These are phyloP conservation scores for Sebastes trivittatus DNA, from an alignment of 2,797 vertebrate genomes.

Conservation along the genomic window DNA sequence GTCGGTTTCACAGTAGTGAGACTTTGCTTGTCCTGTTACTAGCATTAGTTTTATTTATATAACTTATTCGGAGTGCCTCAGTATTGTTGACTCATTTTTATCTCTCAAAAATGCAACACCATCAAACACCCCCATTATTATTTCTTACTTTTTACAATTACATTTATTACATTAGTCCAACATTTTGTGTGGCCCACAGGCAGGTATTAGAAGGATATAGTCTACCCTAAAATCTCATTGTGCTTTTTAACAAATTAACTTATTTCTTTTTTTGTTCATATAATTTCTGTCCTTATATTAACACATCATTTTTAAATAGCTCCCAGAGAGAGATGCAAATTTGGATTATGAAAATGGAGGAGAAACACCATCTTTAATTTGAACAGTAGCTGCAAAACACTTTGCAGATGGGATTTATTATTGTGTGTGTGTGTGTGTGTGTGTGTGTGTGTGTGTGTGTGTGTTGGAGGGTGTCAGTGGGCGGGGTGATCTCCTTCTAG, in stretches of 20 bases:
- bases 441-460: neutral
- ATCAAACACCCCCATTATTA: neutral
- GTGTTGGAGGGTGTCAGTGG: constrained; percentile 22
- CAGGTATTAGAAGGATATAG: neutral
- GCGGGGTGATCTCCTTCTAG: constrained; percentile 26
- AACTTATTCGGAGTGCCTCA: too few relatives aligned
- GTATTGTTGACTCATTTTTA: neutral
- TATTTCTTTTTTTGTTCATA: neutral
- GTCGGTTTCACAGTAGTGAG: neutral
- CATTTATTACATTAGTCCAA: neutral
- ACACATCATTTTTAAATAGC: neutral
- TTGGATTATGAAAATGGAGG: neutral
- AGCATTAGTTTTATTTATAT: too few relatives aligned
- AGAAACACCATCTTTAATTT: neutral
- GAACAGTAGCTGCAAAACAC: neutral
- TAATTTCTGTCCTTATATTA: neutral
- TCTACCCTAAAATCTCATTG: neutral
- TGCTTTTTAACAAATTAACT: neutral
- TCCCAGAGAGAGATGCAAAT: neutral
- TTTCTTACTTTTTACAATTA: neutral
- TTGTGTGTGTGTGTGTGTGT: neutral
- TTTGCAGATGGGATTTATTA: neutral
- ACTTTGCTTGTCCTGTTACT: neutral
- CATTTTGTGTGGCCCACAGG: neutral
- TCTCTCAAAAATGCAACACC: neutral